Evolutionary conservation across 1,140 invertebrate genomes (phyloP).

Genomic region (Penaeus vannamei): DNA sequence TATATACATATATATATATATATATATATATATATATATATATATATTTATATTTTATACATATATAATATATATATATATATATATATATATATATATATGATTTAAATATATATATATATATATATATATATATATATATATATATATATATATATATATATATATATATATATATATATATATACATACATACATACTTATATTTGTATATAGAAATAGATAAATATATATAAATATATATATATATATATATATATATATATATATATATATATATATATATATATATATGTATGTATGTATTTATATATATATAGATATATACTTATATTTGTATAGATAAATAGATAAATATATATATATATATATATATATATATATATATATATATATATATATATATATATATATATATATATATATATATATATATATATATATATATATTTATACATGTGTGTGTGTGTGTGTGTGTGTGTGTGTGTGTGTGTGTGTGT

Average conservation of each 20-base stretch:
- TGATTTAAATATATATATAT: slow-evolving; percentile 1
- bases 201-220: too few species aligned
- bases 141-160: too few species aligned
- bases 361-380: background rate
- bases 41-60: too few species aligned
- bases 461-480: background rate
- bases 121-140: background rate
- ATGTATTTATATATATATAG: background rate
- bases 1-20: background rate
- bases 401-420: slow-evolving; percentile 17
- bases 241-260: too few species aligned
- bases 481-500: background rate
- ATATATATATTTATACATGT: background rate
- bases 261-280: background rate
- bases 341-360: background rate
- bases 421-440: background rate
- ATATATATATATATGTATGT: background rate
- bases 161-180: too few species aligned
- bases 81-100: too few species aligned
- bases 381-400: slow-evolving; percentile 1
- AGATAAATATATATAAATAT: too few species aligned
- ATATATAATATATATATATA: too few species aligned
- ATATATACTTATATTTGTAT: background rate
- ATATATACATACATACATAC: too few species aligned
- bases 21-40: background rate